Percentiles rank a stretch among this genome's conserved stretches.
Conservation (phyloP, 2,113 vertebrate genomes). For the Saccopteryx leptura region DNA sequence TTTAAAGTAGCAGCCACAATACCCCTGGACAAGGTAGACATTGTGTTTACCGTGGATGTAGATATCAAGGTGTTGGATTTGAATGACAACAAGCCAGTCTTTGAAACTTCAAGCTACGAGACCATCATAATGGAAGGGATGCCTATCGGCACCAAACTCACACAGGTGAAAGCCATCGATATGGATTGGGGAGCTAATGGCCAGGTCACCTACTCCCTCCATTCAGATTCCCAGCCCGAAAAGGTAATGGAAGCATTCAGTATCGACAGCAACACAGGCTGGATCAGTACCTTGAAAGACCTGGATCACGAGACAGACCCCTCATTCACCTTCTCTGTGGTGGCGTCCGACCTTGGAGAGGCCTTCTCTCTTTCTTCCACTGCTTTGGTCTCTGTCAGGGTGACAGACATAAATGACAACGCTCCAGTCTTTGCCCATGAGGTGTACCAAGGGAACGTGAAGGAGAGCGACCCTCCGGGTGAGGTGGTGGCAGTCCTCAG, state of each 20-base stretch:
- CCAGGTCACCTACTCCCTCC: slow-evolving; percentile 95
- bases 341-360: slow-evolving; percentile 97
- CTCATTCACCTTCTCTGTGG: slow-evolving; percentile 93
- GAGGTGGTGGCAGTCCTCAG: slow-evolving; percentile 97
- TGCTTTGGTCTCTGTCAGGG: slow-evolving; percentile 92
- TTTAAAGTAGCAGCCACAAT: slow-evolving; percentile 95
- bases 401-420: slow-evolving; percentile 97
- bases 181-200: slow-evolving; percentile 95
- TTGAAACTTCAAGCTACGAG: slow-evolving; percentile 93
- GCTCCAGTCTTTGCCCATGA: slow-evolving; percentile 93
- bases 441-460: slow-evolving; percentile 93
- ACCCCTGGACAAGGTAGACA: slow-evolving; percentile 92
- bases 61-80: slow-evolving; percentile 95
- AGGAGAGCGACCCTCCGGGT: slow-evolving; percentile 95
- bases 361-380: slow-evolving; percentile 93
- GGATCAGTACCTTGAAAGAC: slow-evolving; percentile 96
- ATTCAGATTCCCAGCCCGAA: slow-evolving; percentile 88
- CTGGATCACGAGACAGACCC: slow-evolving; percentile 96
- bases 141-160: slow-evolving; percentile 93
- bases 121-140: slow-evolving; percentile 96
- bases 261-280: slow-evolving; percentile 96
- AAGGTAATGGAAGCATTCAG: slow-evolving; percentile 90
- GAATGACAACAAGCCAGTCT: slow-evolving; percentile 97
- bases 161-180: slow-evolving; percentile 94
- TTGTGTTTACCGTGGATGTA: slow-evolving; percentile 93